Evolutionary conservation across 2,888 invertebrate species (phyloP).

Genomic region (Agrotis ipsilon): DNA sequence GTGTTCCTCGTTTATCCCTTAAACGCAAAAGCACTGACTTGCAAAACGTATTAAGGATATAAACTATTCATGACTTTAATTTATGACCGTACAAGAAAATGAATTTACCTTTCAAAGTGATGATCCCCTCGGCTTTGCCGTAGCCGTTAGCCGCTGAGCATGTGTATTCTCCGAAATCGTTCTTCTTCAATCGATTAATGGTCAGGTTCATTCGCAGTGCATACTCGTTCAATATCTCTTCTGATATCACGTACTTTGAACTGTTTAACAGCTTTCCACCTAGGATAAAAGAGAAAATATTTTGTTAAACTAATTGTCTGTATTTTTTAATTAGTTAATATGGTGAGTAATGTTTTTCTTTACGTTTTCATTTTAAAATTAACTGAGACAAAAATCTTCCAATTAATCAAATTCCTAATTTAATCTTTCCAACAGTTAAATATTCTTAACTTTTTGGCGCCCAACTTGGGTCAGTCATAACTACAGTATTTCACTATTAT

Average conservation of each 20-base stretch:
- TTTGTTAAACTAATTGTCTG: neutral
- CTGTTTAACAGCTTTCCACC: constrained; percentile 94
- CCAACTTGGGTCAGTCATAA: neutral
- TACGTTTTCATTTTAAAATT: neutral
- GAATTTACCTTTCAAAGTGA: constrained; percentile 94
- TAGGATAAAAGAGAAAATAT: constrained; percentile 72
- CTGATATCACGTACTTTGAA: constrained; percentile 94
- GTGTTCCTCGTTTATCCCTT: neutral
- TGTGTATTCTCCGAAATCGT: constrained; percentile 95
- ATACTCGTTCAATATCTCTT: constrained; percentile 94
- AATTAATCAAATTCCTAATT: neutral
- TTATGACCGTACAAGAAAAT: constrained; percentile 30
- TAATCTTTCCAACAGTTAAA: neutral
- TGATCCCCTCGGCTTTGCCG: constrained; percentile 94
- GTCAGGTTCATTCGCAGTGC: constrained; percentile 95
- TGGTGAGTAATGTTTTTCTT: too few relatives aligned
- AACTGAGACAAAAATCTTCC: too few relatives aligned
- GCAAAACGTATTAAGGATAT: constrained; percentile 33
- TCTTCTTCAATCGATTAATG: constrained; percentile 93
- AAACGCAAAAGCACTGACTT: constrained; percentile 29
- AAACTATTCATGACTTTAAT: constrained; percentile 36
- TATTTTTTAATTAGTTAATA: neutral
- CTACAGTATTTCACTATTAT: neutral
- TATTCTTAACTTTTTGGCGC: constrained; percentile 1
- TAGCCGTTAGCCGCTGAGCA: constrained; percentile 95